phyloP scores from a whole-genome alignment of 2,113 vertebrate genomes.

The Xiphorhynchus elegans region DNA sequence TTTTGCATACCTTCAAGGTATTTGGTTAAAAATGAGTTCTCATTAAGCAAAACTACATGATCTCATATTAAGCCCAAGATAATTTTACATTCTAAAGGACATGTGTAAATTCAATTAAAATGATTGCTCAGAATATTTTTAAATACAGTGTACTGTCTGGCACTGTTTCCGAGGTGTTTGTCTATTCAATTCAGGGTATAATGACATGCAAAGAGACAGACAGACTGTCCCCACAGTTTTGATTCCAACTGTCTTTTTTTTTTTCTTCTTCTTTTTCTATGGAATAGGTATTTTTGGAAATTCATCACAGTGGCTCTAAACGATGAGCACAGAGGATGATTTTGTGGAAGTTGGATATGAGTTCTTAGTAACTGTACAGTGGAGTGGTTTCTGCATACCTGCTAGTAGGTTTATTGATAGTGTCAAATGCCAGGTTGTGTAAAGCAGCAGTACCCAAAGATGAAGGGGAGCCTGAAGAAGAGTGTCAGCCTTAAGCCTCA shows the following conservation, averaged over 20 bases:
- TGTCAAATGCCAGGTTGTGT: background rate
- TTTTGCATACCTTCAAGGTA: background rate
- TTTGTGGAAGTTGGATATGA: background rate
- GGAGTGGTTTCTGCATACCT: background rate
- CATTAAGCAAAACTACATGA: background rate
- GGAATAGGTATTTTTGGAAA: background rate
- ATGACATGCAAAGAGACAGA: background rate
- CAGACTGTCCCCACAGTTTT: background rate
- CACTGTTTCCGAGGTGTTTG: background rate
- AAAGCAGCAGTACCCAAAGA: background rate
- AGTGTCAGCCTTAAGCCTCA: background rate
- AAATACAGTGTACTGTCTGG: background rate
- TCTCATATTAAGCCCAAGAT: background rate
- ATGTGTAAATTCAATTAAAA: background rate
- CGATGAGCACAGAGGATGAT: background rate
- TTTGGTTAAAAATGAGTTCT: background rate
- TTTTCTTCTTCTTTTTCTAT: background rate
- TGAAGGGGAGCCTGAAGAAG: background rate
- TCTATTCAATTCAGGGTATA: background rate
- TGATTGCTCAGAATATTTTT: background rate
- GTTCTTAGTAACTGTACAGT: background rate
- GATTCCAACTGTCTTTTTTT: background rate
- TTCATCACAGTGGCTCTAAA: background rate
- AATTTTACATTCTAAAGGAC: background rate
- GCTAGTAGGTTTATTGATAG: background rate